Base-by-base conservation (phyloP, 2,888 invertebrate genomes). In the Eilema caniola region DNA sequence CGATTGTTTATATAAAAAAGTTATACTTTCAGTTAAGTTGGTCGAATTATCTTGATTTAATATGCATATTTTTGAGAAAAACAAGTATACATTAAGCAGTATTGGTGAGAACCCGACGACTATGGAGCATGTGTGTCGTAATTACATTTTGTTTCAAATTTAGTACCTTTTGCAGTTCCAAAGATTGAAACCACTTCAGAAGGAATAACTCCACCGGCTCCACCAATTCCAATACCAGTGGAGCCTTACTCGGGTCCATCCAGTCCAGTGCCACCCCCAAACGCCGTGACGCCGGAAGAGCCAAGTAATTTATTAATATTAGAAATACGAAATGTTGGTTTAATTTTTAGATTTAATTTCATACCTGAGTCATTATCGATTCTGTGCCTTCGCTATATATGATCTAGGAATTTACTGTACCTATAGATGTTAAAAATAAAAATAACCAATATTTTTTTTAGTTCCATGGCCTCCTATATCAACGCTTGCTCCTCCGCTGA, bases 401-500 rank as follows among this genome's bases (percentile, higher is more conserved):
- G 41, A 41, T 41, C 16, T 41, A 41, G 31, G 14, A n/a, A n/a
- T n/a, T n/a, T n/a, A n/a, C n/a, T 41, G 37, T 41, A 47, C 8
- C 8, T 53, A 28, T 7, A 31, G n/a, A n/a, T 64, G 24, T 16
- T 53, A 61, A 14, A 61, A 25, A 56, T 57, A 2, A 53, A 16
- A 66, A 57, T 33, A n/a, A 33, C n/a, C 1, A 8, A 28, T n/a
- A 10, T 61, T 69, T 66, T 68, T 62, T 11, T 23, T 70, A 84
- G 84, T 82, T 64, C 83, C 83, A 60, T 82, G 84, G 80, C 81
- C 86, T 69, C 84, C 86, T 70, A 76, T 71, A 73, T 76, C 83
- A 10, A 77, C 82, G n/a, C 28, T 71, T 12, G 59, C 76, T 10
- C 76, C 78, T n/a, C 65, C 71, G 24, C 31, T 31, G 37, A 20